A percentile compares a stretch with the other conserved stretches of the same genome.
Conservation (phyloP, 2,113 vertebrate species). For the Nothocercus julius region DNA sequence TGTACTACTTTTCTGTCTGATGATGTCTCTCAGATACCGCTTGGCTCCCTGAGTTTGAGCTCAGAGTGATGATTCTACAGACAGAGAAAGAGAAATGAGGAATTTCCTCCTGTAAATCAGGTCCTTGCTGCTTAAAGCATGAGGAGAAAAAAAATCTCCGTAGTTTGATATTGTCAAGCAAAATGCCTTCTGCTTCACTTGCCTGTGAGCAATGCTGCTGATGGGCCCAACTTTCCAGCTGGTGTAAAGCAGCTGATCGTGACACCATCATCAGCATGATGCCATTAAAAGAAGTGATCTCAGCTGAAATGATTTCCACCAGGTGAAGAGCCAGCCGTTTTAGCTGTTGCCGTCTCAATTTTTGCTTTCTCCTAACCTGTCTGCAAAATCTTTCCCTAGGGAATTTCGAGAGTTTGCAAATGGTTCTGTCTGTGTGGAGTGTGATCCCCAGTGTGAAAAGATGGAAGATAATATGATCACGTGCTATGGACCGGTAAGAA, state of each 20-base stretch:
- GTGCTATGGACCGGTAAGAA: conserved; percentile 90
- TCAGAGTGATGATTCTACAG: background rate
- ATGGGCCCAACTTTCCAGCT: background rate
- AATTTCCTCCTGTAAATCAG: conserved; percentile 16
- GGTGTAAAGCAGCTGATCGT: background rate
- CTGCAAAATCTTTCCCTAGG: conserved; percentile 74
- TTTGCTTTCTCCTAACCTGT: background rate
- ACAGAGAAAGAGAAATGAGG: background rate
- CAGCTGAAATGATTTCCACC: background rate
- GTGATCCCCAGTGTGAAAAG: conserved; percentile 93
- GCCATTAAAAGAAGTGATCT: background rate
- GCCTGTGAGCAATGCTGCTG: conserved; percentile 14
- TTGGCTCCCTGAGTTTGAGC: conserved; percentile 5
- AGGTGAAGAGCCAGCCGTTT: background rate
- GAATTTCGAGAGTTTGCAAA: conserved; percentile 93
- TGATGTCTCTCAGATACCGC: background rate
- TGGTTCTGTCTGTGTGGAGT: conserved; percentile 90
- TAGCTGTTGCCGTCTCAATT: background rate
- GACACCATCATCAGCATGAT: too few relatives aligned
- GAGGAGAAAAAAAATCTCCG: background rate
- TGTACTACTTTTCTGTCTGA: background rate
- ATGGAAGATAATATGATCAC: conserved; percentile 87
- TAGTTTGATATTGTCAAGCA: background rate
- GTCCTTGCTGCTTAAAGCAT: conserved; percentile 8
- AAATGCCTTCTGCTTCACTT: background rate